These are phyloP conservation scores for Paralichthys olivaceus DNA, from an alignment of 2,113 vertebrate species.

Conservation along the genomic window DNA sequence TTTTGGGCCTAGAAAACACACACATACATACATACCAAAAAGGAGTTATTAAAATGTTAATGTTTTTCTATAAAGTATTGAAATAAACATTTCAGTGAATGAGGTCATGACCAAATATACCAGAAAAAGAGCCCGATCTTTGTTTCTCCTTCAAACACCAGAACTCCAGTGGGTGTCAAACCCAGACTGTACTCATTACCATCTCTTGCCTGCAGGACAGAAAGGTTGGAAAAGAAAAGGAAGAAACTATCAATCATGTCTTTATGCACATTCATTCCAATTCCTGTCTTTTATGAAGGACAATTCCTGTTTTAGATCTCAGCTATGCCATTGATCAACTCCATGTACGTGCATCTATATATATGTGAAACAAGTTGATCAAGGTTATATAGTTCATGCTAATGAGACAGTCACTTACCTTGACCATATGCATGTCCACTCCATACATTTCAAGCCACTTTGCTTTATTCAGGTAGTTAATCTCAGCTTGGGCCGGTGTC, in stretches of 20 bases:
- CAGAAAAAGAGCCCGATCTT: conserved; percentile 99
- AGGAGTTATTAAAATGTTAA: background rate
- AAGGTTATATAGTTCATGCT: background rate
- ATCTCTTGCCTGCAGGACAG: conserved; percentile 88
- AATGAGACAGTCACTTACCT: conserved; percentile 81
- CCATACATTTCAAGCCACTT: conserved; percentile 99
- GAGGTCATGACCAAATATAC: conserved; percentile 73
- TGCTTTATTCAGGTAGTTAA: conserved; percentile 98
- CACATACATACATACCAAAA: background rate
- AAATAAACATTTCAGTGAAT: background rate
- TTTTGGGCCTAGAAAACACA: conserved; percentile 90
- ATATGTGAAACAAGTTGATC: background rate
- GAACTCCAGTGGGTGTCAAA: conserved; percentile 95
- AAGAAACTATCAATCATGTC: background rate
- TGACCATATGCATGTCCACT: conserved; percentile 99
- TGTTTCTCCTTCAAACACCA: conserved; percentile 97
- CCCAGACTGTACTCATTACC: conserved; percentile 98
- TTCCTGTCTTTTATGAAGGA: background rate
- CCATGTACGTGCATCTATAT: background rate
- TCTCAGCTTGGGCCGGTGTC: conserved; percentile 95
- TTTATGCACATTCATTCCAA: too few species aligned
- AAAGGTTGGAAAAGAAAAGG: background rate
- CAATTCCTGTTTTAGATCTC: conserved; percentile 1
- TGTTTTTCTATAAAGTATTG: background rate
- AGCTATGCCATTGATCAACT: background rate